phyloP scores from a whole-genome alignment of 2,888 invertebrate genomes.

The Pycnomerus fuliginosus region DNA sequence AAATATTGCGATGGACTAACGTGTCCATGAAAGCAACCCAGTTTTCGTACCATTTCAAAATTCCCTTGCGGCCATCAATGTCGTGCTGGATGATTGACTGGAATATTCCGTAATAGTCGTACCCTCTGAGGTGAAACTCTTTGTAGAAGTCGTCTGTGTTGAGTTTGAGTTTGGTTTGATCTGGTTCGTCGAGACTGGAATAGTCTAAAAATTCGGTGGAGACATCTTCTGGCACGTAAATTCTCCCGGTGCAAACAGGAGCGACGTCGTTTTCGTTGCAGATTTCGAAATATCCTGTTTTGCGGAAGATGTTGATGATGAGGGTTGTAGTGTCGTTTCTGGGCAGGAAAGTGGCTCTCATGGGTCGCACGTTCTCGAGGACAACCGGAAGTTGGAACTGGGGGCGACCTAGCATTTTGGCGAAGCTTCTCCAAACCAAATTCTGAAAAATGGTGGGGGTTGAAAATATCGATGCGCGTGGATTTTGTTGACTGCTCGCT shows the following conservation, averaged over 20 bases:
- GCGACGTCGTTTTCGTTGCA: slow-evolving; percentile 53
- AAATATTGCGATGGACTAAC: slow-evolving; percentile 63
- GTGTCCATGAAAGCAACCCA: slow-evolving; percentile 72
- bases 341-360: slow-evolving; percentile 58
- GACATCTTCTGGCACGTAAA: slow-evolving; percentile 57
- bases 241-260: slow-evolving; percentile 54
- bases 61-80: slow-evolving; percentile 48
- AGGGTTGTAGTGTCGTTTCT: slow-evolving; percentile 44
- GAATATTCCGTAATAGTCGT: slow-evolving; percentile 57
- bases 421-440: slow-evolving; percentile 58
- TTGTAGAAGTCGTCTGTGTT: slow-evolving; percentile 46
- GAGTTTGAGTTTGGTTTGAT: slow-evolving; percentile 14
- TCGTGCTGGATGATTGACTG: slow-evolving; percentile 55
- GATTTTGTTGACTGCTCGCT: no score
- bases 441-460: slow-evolving; percentile 28
- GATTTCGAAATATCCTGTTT: slow-evolving; percentile 40
- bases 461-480: neutral
- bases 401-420: slow-evolving; percentile 47
- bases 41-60: slow-evolving; percentile 59
- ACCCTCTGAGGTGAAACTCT: slow-evolving; percentile 56
- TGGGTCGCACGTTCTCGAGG: slow-evolving; percentile 59
- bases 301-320: slow-evolving; percentile 34
- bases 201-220: slow-evolving; percentile 2
- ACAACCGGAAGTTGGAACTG: slow-evolving; percentile 55
- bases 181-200: neutral